A percentile compares a stretch with the other conserved stretches of the same genome.
Conservation (phyloP, 2,888 invertebrate genomes). For the Leptothorax acervorum region DNA sequence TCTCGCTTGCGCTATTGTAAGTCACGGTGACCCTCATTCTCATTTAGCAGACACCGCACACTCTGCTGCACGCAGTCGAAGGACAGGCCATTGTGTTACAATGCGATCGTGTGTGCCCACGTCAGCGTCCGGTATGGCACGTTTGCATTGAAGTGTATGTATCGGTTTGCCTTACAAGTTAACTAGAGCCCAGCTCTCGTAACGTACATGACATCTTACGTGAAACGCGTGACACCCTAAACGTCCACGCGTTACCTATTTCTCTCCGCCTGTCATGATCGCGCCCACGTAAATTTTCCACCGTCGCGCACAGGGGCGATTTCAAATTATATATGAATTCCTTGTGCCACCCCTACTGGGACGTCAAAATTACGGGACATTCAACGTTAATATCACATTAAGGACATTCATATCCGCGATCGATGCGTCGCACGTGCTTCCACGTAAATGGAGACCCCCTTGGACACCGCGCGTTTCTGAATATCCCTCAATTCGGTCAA, state of each 20-base stretch:
- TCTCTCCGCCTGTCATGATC: conserved; percentile 9
- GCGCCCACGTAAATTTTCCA: neutral
- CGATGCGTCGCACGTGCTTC: conserved; percentile 12
- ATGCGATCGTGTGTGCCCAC: conserved; percentile 28
- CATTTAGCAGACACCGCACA: conserved; percentile 4
- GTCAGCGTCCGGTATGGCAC: conserved; percentile 37
- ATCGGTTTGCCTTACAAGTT: conserved; percentile 41
- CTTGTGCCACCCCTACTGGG: neutral
- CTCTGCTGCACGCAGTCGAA: neutral
- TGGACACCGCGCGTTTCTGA: neutral
- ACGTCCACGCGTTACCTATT: neutral
- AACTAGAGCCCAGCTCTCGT: conserved; percentile 20
- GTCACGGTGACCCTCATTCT: conserved; percentile 9
- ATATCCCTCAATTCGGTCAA: conserved; percentile 22
- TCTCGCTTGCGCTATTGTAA: conserved; percentile 21
- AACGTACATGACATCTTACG: conserved; percentile 38
- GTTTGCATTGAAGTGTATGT: conserved; percentile 43
- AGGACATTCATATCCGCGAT: conserved; percentile 19
- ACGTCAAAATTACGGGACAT: conserved; percentile 33
- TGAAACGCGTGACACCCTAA: conserved; percentile 37
- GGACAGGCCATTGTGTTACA: conserved; percentile 49
- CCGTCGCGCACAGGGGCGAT: neutral
- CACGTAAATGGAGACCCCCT: conserved; percentile 6
- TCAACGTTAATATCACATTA: conserved; percentile 23
- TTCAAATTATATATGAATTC: conserved; percentile 1